Base-by-base conservation (phyloP, 1,140 invertebrate species). In the Bathynomus jamesi region DNA sequence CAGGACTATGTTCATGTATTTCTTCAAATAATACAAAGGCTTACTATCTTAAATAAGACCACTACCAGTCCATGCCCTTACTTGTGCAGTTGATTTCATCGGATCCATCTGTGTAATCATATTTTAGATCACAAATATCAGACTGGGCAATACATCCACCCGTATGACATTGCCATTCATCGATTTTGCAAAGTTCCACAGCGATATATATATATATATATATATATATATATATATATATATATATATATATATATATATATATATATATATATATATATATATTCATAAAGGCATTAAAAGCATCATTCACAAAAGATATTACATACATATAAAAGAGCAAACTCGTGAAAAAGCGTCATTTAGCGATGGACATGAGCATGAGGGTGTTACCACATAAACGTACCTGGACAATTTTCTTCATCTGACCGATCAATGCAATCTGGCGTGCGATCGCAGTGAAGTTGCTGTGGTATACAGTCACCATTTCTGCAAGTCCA, bases 101-200 rank as follows among this genome's bases (percentile, higher is more conserved):
- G 28, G 67, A 68, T 13, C 65, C 65, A 60, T 67, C 66, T 25
- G 61, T 28, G 31, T 67, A 73, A 63, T 73, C 71, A 17, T 31
- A 63, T 25, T 28, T 28, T 32, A 87, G 85, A 80, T 92, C 85
- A 80, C 90, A 92, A 32, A 78, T 76, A 13, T 71, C 75, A 28
- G 79, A 70, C 21, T 73, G 75, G 7, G 80, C 76, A 61, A 86
- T 82, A 75, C 85, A 86, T 61, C 74, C 67, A 21, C 80, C 85
- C 78, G 65, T 82, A 64, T 78, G 75, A 79, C 83, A 83, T 71
- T 75, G 78, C 78, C 83, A 82, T 79, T 84, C 80, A 80, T 79
- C 75, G 29, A 79, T 77, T 81, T 81, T 83, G 82, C 81, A 82
- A 75, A 72, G 78, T 79, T 65, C 73, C 73, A 74, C 46, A 53